phyloP scores from a whole-genome alignment of 2,888 invertebrate species.

The Archips crataeganus region DNA sequence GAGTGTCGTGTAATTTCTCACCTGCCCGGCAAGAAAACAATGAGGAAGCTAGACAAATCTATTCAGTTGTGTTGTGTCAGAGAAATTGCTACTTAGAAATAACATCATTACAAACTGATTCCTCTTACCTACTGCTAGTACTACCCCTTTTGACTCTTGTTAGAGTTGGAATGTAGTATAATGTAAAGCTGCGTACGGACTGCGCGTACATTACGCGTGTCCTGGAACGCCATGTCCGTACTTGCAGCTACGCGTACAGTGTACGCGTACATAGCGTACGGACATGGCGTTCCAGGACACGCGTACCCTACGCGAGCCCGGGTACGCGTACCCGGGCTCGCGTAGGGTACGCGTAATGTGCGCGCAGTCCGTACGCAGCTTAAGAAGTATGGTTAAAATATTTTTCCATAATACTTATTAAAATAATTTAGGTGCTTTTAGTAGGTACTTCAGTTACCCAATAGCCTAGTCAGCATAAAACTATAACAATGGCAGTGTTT shows the following conservation, averaged over 20 bases:
- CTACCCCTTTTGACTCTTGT: slow-evolving; percentile 15
- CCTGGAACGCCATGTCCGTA: too few species aligned
- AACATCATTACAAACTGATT: slow-evolving; percentile 36
- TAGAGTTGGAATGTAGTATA: background rate
- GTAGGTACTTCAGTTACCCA: background rate
- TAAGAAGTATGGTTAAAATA: background rate
- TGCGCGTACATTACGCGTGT: too few species aligned
- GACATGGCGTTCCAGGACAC: too few species aligned
- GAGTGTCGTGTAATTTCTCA: slow-evolving; percentile 1
- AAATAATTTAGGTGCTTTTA: background rate
- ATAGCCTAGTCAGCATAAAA: background rate
- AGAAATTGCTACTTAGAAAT: slow-evolving; percentile 25
- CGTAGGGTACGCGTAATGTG: too few species aligned
- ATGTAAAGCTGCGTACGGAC: too few species aligned
- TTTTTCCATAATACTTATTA: background rate
- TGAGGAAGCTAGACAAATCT: slow-evolving; percentile 21
- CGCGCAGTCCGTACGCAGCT: too few species aligned
- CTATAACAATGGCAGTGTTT: background rate
- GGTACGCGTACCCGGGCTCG: too few species aligned
- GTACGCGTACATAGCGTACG: too few species aligned
- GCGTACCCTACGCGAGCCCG: too few species aligned
- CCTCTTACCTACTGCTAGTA: slow-evolving; percentile 13
- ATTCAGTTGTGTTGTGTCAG: slow-evolving; percentile 20
- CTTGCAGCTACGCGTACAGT: too few species aligned
- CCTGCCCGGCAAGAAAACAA: slow-evolving; percentile 4